Evolutionary conservation across 2,113 vertebrate genomes (phyloP).

Genomic region (Catharus minimus): DNA sequence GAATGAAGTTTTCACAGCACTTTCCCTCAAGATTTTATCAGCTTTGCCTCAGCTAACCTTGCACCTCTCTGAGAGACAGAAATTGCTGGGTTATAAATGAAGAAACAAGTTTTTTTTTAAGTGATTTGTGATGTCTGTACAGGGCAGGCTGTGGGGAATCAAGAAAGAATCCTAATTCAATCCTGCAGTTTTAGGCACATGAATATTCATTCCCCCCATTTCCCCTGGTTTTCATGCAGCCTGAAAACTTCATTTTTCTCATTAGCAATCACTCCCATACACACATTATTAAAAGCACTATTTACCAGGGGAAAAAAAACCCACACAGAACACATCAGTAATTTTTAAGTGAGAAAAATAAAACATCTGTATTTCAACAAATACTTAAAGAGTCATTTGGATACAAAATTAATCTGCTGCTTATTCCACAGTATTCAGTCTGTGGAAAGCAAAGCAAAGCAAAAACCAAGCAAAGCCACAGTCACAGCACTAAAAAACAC

Average conservation of each 20-base stretch:
- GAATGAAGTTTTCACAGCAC: neutral
- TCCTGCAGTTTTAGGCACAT: neutral
- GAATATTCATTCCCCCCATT: conserved; percentile 4
- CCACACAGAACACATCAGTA: neutral
- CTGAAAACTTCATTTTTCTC: conserved; percentile 15
- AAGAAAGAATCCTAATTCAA: conserved; percentile 1
- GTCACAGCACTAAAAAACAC: neutral
- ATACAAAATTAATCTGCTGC: conserved; percentile 50
- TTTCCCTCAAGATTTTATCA: neutral
- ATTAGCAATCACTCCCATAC: conserved; percentile 11
- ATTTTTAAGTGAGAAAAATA: conserved; percentile 63
- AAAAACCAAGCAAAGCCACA: conserved; percentile 1
- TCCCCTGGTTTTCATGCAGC: neutral
- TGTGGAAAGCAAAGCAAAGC: no score
- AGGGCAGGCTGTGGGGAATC: neutral
- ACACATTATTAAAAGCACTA: neutral
- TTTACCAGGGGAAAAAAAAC: neutral
- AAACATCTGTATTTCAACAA: conserved; percentile 64
- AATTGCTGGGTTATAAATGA: conserved; percentile 1
- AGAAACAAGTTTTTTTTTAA: neutral
- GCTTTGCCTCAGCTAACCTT: conserved; percentile 1
- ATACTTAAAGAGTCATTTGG: conserved; percentile 33
- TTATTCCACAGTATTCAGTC: neutral
- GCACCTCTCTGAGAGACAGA: neutral
- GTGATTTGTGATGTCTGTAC: neutral